Base-by-base conservation (phyloP, 2,888 invertebrate species). In the Drosophila barbarae region DNA sequence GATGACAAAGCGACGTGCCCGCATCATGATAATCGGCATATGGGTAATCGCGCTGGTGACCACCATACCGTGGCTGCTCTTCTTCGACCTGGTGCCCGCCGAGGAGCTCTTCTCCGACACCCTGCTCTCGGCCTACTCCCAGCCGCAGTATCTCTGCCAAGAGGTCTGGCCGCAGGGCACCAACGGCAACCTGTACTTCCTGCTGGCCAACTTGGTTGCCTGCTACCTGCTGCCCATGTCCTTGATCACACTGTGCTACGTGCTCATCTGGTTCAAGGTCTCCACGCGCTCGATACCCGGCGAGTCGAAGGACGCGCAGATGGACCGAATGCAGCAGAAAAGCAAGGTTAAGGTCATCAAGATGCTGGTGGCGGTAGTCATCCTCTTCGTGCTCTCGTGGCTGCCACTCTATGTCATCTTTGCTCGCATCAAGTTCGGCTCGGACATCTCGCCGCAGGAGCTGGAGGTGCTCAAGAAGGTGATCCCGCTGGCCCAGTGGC, bases 271-370 rank as follows among this genome's bases (percentile, higher is more conserved):
- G 94, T 93, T 96, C 79, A 95, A 96, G 82, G 96, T 97, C 8
- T 96, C 95, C 92, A 93, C 95, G 71, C 91, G 98, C 36, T 92
- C 95, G 72, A 97, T 97, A 73, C 97, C 97, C 1, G 95, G 96
- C 0, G 96, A 97, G 86, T 95, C 96, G 13, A 96, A 95, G 89
- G 96, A 96, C 85, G 95, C 95, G 5, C 95, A 95, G 87, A 95
- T 96, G 94, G 96, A 96, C 88, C 92, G 95, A 74, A 95, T 97
- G 93, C 96, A 96, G 88, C 96, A 97, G 85, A 96, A 96, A 89
- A 97, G 97, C 42, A 97, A 97, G 91, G 95, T 97, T 38, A 97
- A 97, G 90, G 97, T 97, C 42, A 95, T 97, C 23, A 97, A 97
- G 90, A 98, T 98, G 98, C 91, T 98, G 65, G 94, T 97, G 0